Evolutionary conservation across 2,888 invertebrate species (phyloP).

Genomic region (Meloe dianella): DNA sequence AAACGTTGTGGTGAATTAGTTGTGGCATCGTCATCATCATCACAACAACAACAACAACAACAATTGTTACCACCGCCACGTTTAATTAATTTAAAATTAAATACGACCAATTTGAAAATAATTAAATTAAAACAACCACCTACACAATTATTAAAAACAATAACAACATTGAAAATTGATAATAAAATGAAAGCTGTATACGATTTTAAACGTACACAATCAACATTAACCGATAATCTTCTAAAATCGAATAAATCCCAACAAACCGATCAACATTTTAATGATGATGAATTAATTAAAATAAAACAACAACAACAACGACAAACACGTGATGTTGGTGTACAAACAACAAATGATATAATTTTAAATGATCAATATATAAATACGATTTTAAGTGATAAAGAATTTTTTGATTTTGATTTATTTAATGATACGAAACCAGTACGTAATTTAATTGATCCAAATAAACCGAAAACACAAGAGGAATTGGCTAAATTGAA

Average conservation of each 20-base stretch:
- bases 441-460: slow-evolving; percentile 17
- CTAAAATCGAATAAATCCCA: neutral
- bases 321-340: neutral
- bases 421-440: neutral
- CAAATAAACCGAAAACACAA: slow-evolving; percentile 16
- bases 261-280: neutral
- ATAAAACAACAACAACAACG: neutral
- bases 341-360: slow-evolving; percentile 8
- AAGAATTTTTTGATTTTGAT: neutral
- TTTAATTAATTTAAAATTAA: neutral
- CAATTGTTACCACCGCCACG: neutral
- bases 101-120: neutral
- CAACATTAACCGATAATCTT: neutral
- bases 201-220: neutral
- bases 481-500: slow-evolving; percentile 32
- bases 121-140: neutral
- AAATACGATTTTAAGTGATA: slow-evolving; percentile 16
- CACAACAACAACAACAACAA: slow-evolving; percentile 1
- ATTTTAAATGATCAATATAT: slow-evolving; percentile 7
- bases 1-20: slow-evolving; percentile 20
- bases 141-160: neutral
- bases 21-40: neutral
- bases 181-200: neutral
- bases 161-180: neutral
- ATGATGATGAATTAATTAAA: neutral